Evolutionary conservation across 2,113 vertebrate species (phyloP), one percentile per base, ranked within the genome.

Genomic region (Cyanocitta stelleri): DNA sequence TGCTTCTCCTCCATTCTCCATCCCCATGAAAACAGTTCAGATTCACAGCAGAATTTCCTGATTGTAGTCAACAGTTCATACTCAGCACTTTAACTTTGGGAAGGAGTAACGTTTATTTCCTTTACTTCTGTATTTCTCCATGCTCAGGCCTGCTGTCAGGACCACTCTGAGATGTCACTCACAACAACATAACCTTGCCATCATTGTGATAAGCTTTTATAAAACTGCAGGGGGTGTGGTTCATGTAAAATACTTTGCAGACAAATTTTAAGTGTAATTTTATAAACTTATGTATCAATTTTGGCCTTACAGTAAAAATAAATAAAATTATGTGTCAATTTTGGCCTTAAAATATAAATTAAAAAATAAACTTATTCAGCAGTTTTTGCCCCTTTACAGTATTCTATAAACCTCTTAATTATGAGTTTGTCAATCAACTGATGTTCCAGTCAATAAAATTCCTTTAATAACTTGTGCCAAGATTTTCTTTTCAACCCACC

Each of bases 171-270:
- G 33, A 17, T 16, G 51, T 82, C 18, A 41, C 3, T 61, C n/a
- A 37, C 19, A 41, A 8, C 58, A 52, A 13, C 6, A 21, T 7
- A 44, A 76, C 55, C 14, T 69, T 29, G 37, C 4, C 8, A 6
- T 13, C 48, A 10, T 6, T 37, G 19, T 18, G 21, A 26, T 22
- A 24, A 75, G 37, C 6, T 32, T 39, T 15, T 20, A 5, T 52
- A 39, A 66, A 91, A 10, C 35, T 90, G 17, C 64, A 82, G 69
- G 46, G 54, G 21, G 1, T 87, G 18, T 78, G 54, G 41, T 56
- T 92, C 49, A 49, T 78, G 83, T 96, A 95, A 91, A 95, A 81
- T 89, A 92, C 23, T 61, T 78, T 39, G 33, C 63, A 94, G 24
- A 74, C 67, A 73, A 69, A 71, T 4, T 76, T 3, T 43, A 51